Conservation (phyloP, 2,888 invertebrate genomes). For the Melinopterus prodromus region DNA sequence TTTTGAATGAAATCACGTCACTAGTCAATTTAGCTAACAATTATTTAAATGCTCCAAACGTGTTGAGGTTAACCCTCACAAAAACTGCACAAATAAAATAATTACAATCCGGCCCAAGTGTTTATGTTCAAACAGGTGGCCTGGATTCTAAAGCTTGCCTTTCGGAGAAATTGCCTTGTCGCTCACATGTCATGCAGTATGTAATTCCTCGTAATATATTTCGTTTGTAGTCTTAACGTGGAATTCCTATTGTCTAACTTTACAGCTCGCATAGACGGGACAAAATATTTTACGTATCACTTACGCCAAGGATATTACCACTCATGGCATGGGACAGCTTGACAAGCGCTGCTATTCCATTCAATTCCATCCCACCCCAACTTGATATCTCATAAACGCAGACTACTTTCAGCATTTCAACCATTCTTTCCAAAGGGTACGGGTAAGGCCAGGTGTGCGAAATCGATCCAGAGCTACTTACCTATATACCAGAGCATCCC, state of each 20-base stretch:
- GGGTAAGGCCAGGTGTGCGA: neutral
- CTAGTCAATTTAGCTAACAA: neutral
- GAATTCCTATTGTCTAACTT: neutral
- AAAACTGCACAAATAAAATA: too few species aligned
- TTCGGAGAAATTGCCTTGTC: too few species aligned
- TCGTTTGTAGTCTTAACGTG: neutral
- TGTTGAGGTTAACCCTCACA: too few species aligned
- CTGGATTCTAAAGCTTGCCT: too few species aligned
- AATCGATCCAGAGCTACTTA: neutral
- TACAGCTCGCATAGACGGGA: neutral
- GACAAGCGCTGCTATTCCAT: neutral
- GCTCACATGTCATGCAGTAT: too few species aligned
- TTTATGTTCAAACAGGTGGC: too few species aligned
- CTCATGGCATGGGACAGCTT: neutral
- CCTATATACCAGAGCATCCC: too few species aligned
- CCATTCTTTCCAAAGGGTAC: neutral
- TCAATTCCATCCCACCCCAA: neutral
- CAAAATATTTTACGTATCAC: neutral
- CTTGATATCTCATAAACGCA: neutral
- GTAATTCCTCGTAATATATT: too few species aligned
- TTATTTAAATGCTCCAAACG: too few species aligned
- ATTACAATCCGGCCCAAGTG: too few species aligned
- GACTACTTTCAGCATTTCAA: neutral
- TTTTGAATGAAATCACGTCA: neutral
- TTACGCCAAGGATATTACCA: neutral